Percentiles rank a stretch among this genome's conserved stretches.
These are phyloP conservation scores for Antitype chi DNA, from an alignment of 2,888 invertebrate species.

Conservation along the genomic window DNA sequence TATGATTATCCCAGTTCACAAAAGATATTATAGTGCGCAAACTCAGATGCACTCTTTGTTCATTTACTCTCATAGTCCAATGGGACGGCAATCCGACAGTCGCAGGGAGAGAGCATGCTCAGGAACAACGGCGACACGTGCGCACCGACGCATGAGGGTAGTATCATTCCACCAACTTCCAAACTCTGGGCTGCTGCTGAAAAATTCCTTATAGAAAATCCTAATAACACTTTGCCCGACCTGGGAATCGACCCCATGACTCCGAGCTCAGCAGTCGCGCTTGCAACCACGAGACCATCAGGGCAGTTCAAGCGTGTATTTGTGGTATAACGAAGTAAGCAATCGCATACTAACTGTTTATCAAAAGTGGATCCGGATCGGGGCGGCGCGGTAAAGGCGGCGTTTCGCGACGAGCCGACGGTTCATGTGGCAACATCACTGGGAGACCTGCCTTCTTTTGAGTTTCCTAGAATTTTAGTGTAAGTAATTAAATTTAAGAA, in stretches of 20 bases:
- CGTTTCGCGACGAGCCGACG: slow-evolving; percentile 93
- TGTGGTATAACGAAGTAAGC: background rate
- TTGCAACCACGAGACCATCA: background rate
- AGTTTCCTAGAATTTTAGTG: slow-evolving; percentile 90
- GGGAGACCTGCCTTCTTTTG: slow-evolving; percentile 97
- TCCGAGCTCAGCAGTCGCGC: background rate
- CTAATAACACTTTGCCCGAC: background rate
- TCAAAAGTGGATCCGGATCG: slow-evolving; percentile 93
- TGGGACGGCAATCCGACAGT: background rate
- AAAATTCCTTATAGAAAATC: background rate
- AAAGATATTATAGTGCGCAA: background rate
- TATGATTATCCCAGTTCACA: background rate
- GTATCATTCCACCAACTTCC: background rate
- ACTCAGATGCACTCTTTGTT: background rate
- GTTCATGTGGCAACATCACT: slow-evolving; percentile 95
- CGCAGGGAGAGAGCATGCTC: background rate
- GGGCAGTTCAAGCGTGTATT: no score
- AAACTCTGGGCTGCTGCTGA: background rate
- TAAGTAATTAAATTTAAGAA: background rate
- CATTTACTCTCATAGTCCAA: background rate
- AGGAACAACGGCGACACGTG: no score
- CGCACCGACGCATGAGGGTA: background rate
- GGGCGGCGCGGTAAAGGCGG: slow-evolving; percentile 94
- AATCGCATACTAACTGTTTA: slow-evolving; percentile 84
- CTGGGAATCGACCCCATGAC: background rate